A percentile compares a stretch with the other conserved stretches of the same genome.
Conservation (phyloP, 2,797 vertebrate species). For the Dicrostonyx torquatus region DNA sequence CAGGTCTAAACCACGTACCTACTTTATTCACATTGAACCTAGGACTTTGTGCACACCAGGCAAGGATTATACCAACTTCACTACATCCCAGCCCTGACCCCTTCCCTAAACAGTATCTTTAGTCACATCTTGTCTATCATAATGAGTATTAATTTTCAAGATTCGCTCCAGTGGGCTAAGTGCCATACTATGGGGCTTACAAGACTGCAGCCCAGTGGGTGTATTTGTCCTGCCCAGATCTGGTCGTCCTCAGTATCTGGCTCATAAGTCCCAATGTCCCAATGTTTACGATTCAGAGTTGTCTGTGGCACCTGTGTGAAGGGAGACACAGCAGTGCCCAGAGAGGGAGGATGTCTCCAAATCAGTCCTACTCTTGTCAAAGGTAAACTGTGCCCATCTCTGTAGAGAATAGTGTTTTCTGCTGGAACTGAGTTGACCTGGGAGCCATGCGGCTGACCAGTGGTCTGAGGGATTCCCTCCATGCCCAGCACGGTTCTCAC, state of each 20-base stretch:
- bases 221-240: not conserved
- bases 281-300: not conserved
- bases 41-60: not conserved
- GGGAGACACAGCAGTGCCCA: not conserved
- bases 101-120: not conserved
- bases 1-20: not conserved
- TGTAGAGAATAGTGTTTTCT: not conserved
- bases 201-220: no score
- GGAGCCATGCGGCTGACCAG: not conserved
- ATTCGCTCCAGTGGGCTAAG: not conserved
- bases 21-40: not conserved
- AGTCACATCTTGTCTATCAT: not conserved
- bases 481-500: not conserved
- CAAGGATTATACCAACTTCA: not conserved
- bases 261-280: not conserved
- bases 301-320: not conserved
- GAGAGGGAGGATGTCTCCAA: not conserved
- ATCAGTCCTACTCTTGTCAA: not conserved
- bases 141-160: not conserved
- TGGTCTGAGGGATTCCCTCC: not conserved
- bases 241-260: not conserved
- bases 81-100: not conserved
- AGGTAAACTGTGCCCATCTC: not conserved
- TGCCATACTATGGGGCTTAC: not conserved
- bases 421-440: not conserved